Conservation (phyloP, 1,140 invertebrate genomes). For the Drosophila kikkawai region DNA sequence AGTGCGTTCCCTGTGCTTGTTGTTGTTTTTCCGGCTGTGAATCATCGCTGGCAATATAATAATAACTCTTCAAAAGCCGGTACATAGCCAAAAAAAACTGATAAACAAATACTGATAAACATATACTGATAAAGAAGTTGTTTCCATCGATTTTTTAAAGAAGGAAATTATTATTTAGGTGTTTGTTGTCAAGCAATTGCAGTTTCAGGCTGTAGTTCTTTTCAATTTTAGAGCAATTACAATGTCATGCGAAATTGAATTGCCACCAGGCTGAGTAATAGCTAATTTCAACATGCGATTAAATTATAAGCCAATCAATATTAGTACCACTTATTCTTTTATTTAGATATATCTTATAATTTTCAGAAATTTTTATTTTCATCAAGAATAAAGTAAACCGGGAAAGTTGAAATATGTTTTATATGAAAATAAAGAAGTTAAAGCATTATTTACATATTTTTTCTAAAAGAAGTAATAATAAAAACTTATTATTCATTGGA, state of each 20-base stretch:
- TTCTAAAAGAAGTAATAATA: rapidly evolving
- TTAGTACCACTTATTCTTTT: neutral
- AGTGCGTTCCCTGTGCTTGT: slow-evolving; percentile 1
- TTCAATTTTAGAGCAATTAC: neutral
- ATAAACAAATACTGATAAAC: slow-evolving; percentile 8
- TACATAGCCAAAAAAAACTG: neutral
- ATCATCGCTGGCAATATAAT: slow-evolving; percentile 13
- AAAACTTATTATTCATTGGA: neutral
- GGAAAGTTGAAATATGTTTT: neutral
- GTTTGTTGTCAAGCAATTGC: neutral
- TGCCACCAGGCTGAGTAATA: neutral
- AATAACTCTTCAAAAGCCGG: slow-evolving; percentile 17
- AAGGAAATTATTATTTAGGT: too few relatives aligned
- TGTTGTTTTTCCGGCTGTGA: slow-evolving; percentile 8
- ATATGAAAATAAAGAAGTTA: too few relatives aligned
- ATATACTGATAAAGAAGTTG: slow-evolving; percentile 16
- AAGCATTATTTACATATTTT: too few relatives aligned
- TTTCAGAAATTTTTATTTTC: neutral
- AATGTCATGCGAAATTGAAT: slow-evolving; percentile 5
- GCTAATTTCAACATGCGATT: neutral
- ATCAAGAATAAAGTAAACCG: neutral
- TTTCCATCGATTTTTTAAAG: neutral
- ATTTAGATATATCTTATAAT: neutral
- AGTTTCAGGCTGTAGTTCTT: neutral
- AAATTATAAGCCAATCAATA: neutral